phyloP scores from a whole-genome alignment of 2,113 vertebrate species.

The Hypanus sabinus region DNA sequence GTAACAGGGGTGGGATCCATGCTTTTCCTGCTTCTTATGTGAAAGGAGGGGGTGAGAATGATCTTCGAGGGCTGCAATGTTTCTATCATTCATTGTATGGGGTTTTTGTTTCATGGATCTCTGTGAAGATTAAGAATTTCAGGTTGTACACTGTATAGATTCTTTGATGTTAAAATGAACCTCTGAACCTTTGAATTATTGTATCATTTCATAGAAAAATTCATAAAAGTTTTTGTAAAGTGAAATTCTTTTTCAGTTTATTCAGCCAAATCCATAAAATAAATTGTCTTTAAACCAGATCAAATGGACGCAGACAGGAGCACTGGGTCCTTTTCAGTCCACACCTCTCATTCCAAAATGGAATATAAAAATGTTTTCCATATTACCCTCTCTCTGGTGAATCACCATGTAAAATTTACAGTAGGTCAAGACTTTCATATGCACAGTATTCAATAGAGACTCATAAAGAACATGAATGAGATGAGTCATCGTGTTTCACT shows the following conservation, averaged over 20 bases:
- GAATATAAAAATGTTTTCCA: neutral
- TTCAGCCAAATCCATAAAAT: neutral
- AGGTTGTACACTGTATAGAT: too few species aligned
- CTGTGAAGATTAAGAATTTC: too few species aligned
- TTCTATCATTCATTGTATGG: too few species aligned
- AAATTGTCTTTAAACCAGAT: neutral
- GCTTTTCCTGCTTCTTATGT: too few species aligned
- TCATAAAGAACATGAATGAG: neutral
- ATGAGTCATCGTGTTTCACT: constrained; percentile 12
- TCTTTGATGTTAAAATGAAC: too few species aligned
- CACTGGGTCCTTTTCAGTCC: constrained; percentile 10
- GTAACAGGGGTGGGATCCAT: too few species aligned
- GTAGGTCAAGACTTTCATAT: neutral
- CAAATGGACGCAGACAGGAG: neutral
- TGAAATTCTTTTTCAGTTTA: neutral
- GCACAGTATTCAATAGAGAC: neutral
- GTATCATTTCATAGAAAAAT: neutral
- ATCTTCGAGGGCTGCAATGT: too few species aligned
- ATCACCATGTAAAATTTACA: neutral
- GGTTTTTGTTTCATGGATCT: too few species aligned
- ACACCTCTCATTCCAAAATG: neutral
- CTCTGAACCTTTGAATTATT: too few species aligned
- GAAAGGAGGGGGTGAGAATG: too few species aligned
- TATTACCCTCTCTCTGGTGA: neutral
- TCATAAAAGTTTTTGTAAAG: neutral